Conservation (phyloP, 1,140 invertebrate genomes). For the Temnothorax longispinosus region DNA sequence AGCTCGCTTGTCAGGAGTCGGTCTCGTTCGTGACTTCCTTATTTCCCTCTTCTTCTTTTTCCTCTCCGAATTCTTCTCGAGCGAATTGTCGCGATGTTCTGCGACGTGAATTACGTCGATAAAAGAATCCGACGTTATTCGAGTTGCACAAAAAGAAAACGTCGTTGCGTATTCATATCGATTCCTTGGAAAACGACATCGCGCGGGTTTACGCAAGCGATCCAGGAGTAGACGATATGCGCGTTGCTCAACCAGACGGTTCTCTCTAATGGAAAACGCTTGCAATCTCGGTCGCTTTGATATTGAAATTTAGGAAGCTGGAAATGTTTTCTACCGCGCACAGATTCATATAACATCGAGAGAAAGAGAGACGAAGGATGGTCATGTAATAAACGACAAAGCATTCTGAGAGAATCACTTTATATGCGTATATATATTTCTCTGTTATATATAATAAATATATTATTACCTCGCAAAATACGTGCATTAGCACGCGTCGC, state of each 20-base stretch:
- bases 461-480: conserved; percentile 20
- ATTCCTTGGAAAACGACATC: neutral
- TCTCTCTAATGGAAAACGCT: neutral
- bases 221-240: neutral
- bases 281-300: neutral
- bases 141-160: neutral
- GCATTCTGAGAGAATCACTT: conserved; percentile 42
- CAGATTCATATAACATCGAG: neutral
- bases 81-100: neutral
- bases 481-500: neutral
- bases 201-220: neutral
- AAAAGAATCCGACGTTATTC: neutral
- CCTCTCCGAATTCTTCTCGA: neutral
- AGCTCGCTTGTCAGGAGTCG: neutral
- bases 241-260: neutral
- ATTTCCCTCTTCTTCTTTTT: neutral
- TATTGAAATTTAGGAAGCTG: neutral
- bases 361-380: neutral
- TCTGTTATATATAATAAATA: conserved; percentile 43
- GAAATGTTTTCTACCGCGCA: neutral
- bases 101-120: neutral
- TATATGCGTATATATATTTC: conserved; percentile 12
- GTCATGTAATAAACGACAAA: conserved; percentile 11
- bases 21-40: neutral
- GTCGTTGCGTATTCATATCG: neutral